Percentiles rank a stretch among this genome's conserved stretches.
Conservation (phyloP, 2,113 vertebrate genomes). For the Oreochromis spilurus region DNA sequence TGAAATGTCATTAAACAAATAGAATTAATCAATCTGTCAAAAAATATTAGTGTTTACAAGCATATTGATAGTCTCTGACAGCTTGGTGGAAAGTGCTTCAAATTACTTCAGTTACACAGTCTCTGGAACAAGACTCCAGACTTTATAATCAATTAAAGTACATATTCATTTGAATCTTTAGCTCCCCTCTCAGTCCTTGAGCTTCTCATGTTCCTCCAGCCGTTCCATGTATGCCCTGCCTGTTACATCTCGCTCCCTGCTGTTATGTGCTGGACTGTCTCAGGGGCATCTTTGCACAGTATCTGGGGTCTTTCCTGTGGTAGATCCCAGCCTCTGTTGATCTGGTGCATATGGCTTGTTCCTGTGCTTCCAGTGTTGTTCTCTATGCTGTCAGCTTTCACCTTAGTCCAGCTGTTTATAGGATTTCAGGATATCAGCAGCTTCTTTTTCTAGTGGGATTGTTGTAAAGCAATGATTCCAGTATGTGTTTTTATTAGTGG, state of each 20-base stretch:
- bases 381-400: not conserved
- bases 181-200: not conserved
- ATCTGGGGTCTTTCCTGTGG: not conserved
- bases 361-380: not conserved
- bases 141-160: not conserved
- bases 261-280: not conserved
- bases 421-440: not conserved
- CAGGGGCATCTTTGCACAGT: not conserved
- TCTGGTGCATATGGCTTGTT: not conserved
- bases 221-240: not conserved
- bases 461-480: not conserved
- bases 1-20: rapidly evolving
- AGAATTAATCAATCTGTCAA: not conserved
- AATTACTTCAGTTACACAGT: not conserved
- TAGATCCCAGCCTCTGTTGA: not conserved
- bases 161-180: not conserved
- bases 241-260: not conserved
- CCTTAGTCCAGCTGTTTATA: not conserved
- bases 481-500: not conserved
- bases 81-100: not conserved
- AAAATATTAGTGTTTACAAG: not conserved
- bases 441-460: not conserved
- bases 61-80: not conserved
- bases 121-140: not conserved
- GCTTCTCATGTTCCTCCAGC: not conserved